Evolutionary conservation across 1,140 invertebrate genomes (phyloP).

Genomic region (Drosophila kikkawai): DNA sequence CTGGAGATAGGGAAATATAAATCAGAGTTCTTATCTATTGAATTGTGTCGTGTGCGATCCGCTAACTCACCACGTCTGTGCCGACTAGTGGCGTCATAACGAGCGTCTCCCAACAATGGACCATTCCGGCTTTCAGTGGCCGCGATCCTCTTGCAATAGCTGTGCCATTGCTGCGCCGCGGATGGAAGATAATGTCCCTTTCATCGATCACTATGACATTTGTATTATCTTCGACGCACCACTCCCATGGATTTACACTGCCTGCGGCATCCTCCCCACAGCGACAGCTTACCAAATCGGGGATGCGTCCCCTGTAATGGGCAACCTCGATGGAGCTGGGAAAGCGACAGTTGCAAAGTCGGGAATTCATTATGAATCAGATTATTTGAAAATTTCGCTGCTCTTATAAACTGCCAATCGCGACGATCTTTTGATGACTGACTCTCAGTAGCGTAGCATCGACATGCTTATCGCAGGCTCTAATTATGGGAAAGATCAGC

Average conservation of each 20-base stretch:
- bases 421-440: background rate
- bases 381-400: background rate
- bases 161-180: conserved; percentile 89
- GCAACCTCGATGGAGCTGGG: conserved; percentile 52
- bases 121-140: conserved; percentile 86
- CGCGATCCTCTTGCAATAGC: conserved; percentile 88
- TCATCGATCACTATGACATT: conserved; percentile 49
- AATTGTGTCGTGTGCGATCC: background rate
- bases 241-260: conserved; percentile 40
- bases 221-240: conserved; percentile 31
- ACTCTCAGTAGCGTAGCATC: background rate
- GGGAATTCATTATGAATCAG: background rate
- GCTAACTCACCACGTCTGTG: conserved; percentile 90
- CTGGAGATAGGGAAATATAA: conserved; percentile 84
- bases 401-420: background rate
- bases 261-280: conserved; percentile 50
- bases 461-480: background rate
- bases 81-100: conserved; percentile 90
- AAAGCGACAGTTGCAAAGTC: conserved; percentile 68
- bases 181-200: conserved; percentile 87
- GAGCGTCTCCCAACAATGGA: conserved; percentile 93
- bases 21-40: conserved; percentile 19
- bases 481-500: background rate
- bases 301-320: conserved; percentile 49
- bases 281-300: conserved; percentile 57